Conservation (phyloP, 2,113 vertebrate genomes). For the Uropsilus gracilis region DNA sequence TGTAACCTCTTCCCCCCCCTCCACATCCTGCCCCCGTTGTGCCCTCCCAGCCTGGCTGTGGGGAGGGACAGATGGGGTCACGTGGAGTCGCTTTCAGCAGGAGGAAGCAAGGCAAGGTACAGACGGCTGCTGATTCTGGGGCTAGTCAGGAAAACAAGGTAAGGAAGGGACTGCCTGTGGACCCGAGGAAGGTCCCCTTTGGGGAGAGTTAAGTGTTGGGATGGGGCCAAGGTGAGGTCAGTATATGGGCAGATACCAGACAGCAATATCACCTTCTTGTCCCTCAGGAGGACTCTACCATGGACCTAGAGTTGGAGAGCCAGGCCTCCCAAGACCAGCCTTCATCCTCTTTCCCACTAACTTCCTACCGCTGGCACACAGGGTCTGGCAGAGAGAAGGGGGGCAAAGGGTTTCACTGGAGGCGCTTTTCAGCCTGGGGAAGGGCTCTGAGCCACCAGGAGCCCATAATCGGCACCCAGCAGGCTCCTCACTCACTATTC, state of each 20-base stretch:
- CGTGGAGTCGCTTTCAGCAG: conserved; percentile 62
- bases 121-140: conserved; percentile 51
- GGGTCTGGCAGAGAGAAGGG: conserved; percentile 75
- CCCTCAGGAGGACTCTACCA: conserved; percentile 24
- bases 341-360: neutral
- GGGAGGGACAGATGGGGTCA: conserved; percentile 68
- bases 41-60: conserved; percentile 56
- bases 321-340: neutral
- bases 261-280: neutral
- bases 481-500: conserved; percentile 88
- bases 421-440: conserved; percentile 89
- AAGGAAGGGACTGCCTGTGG: neutral
- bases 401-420: conserved; percentile 81
- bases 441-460: conserved; percentile 81
- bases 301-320: conserved; percentile 15
- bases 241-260: neutral
- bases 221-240: neutral
- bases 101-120: conserved; percentile 70
- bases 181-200: neutral
- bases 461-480: neutral
- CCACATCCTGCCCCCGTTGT: conserved; percentile 52
- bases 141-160: conserved; percentile 72
- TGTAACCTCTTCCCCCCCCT: neutral
- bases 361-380: conserved; percentile 83
- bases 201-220: neutral